These are phyloP conservation scores for Chlorops oryzae DNA, from an alignment of 1,140 invertebrate genomes.

Conservation along the genomic window DNA sequence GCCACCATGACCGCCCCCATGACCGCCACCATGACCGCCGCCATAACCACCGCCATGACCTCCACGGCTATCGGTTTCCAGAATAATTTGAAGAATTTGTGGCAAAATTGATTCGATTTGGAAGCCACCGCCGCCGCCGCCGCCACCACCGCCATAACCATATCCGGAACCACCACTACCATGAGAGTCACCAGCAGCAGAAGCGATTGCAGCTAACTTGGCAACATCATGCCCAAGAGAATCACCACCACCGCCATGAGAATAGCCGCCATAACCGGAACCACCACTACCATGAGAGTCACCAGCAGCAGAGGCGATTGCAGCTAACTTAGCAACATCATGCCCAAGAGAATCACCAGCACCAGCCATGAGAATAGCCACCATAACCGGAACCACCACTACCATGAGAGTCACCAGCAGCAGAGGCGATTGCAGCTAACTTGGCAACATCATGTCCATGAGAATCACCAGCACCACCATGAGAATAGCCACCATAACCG, in stretches of 20 bases:
- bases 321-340: too few species aligned
- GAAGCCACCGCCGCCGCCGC: slow-evolving; percentile 1
- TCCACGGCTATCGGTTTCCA: slow-evolving; percentile 27
- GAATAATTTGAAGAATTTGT: slow-evolving; percentile 35
- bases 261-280: too few species aligned
- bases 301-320: slow-evolving; percentile 21
- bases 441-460: slow-evolving; percentile 3
- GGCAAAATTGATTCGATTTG: slow-evolving; percentile 34
- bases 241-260: slow-evolving; percentile 22
- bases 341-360: slow-evolving; percentile 8
- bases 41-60: slow-evolving; percentile 18
- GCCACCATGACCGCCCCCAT: slow-evolving; percentile 12
- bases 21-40: slow-evolving; percentile 9
- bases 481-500: slow-evolving; percentile 24
- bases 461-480: slow-evolving; percentile 13
- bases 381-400: too few species aligned
- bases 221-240: too few species aligned
- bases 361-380: slow-evolving; percentile 25
- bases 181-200: neutral
- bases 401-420: slow-evolving; percentile 28
- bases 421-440: too few species aligned
- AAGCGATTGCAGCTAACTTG: too few species aligned
- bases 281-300: slow-evolving; percentile 28
- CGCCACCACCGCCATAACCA: neutral
- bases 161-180: slow-evolving; percentile 14